Conservation (phyloP, 2,888 invertebrate genomes). For the Ceramica pisi region DNA sequence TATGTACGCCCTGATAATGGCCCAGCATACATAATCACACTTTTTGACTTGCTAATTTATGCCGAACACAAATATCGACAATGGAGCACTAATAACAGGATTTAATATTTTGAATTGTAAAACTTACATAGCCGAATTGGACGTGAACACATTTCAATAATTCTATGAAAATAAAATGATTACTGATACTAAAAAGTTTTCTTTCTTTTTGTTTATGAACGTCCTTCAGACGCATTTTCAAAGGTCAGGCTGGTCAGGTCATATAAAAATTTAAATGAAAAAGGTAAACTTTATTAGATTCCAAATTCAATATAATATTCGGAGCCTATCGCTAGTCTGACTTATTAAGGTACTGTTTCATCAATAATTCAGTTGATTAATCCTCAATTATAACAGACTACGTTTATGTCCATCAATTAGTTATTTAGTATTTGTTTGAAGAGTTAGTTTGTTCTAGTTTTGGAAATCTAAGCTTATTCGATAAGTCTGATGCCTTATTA, state of each 20-base stretch:
- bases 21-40: constrained; percentile 56
- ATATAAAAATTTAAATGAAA: constrained; percentile 41
- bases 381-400: constrained; percentile 44
- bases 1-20: constrained; percentile 54
- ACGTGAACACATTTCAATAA: constrained; percentile 44
- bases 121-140: constrained; percentile 44
- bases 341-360: constrained; percentile 35
- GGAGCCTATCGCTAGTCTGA: constrained; percentile 16
- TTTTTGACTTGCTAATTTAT: constrained; percentile 60
- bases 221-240: constrained; percentile 46
- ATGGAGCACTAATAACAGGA: constrained; percentile 52
- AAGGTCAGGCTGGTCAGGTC: constrained; percentile 41
- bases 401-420: constrained; percentile 28
- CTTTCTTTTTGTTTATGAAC: constrained; percentile 18
- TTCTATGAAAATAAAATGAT: constrained; percentile 42
- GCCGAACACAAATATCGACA: constrained; percentile 53
- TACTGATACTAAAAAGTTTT: constrained; percentile 35
- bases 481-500: constrained; percentile 2
- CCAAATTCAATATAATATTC: constrained; percentile 42
- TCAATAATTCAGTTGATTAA: constrained; percentile 54
- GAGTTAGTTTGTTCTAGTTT: constrained; percentile 16
- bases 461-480: background rate
- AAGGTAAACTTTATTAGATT: constrained; percentile 29
- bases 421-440: constrained; percentile 36
- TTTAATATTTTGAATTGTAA: constrained; percentile 47